Percentiles rank a stretch among this genome's conserved stretches.
Evolutionary conservation across 2,797 vertebrate genomes (phyloP).

Genomic region (Sylvilagus floridanus): DNA sequence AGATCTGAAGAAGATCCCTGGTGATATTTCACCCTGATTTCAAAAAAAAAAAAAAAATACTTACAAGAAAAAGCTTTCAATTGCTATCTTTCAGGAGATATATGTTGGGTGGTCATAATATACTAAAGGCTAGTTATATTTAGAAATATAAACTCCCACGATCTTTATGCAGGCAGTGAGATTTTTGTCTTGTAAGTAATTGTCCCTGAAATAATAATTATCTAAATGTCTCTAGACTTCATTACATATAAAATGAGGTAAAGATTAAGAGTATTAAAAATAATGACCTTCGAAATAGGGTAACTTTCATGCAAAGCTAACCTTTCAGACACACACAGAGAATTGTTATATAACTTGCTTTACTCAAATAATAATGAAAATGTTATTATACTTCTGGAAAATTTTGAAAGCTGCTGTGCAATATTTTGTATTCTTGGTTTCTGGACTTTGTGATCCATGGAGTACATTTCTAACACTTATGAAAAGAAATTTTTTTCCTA

Average conservation of each 20-base stretch:
- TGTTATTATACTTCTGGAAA: not conserved
- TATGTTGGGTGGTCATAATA: not conserved
- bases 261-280: not conserved
- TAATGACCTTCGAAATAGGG: conserved; percentile 33
- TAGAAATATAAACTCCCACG: not conserved
- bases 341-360: not conserved
- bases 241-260: not conserved
- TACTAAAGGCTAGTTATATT: not conserved
- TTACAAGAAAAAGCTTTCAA: not conserved
- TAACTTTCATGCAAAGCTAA: not conserved
- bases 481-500: not conserved
- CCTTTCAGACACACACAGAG: not conserved
- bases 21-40: conserved; percentile 66
- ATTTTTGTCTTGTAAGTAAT: not conserved
- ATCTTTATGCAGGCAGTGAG: not conserved
- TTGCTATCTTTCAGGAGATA: not conserved
- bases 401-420: not conserved
- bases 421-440: not conserved
- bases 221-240: conserved; percentile 2
- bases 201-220: not conserved
- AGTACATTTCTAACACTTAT: not conserved
- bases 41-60: not conserved
- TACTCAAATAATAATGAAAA: not conserved
- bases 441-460: not conserved
- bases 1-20: conserved; percentile 40